Evolutionary conservation across 2,113 vertebrate species (phyloP).

Genomic region (Chamaea fasciata): DNA sequence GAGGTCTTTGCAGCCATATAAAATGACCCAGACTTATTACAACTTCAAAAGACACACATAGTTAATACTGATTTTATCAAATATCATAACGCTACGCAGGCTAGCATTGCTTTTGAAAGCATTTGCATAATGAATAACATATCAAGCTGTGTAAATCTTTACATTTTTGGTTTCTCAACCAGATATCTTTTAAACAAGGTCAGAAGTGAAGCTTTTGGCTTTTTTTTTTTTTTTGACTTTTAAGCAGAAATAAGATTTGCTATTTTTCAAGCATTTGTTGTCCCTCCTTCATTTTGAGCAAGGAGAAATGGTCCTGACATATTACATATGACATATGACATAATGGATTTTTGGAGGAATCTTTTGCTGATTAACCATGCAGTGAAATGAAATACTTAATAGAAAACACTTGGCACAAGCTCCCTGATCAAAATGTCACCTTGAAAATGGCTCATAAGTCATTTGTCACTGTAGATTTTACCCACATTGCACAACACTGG

Average conservation of each 20-base stretch:
- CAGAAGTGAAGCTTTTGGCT: constrained; percentile 23
- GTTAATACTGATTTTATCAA: constrained; percentile 66
- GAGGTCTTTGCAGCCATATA: constrained; percentile 63
- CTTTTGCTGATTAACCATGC: constrained; percentile 53
- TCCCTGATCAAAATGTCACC: constrained; percentile 58
- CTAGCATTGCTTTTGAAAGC: constrained; percentile 36
- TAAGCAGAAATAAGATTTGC: background rate
- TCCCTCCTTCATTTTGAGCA: background rate
- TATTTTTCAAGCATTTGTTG: background rate
- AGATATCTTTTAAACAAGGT: constrained; percentile 28
- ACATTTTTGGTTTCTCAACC: constrained; percentile 14
- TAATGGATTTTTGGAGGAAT: constrained; percentile 6
- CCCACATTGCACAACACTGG: background rate
- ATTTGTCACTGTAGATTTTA: constrained; percentile 38
- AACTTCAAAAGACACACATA: constrained; percentile 65
- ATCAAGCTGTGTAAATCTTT: constrained; percentile 47
- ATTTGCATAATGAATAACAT: constrained; percentile 57
- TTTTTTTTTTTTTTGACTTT: background rate
- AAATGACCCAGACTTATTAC: constrained; percentile 49
- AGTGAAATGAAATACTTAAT: constrained; percentile 51
- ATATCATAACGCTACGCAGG: constrained; percentile 30
- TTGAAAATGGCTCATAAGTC: constrained; percentile 38
- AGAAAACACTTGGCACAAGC: constrained; percentile 51
- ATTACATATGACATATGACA: background rate
- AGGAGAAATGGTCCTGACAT: background rate